Conservation (phyloP, 2,113 vertebrate species). For the Nycticebus coucang region DNA sequence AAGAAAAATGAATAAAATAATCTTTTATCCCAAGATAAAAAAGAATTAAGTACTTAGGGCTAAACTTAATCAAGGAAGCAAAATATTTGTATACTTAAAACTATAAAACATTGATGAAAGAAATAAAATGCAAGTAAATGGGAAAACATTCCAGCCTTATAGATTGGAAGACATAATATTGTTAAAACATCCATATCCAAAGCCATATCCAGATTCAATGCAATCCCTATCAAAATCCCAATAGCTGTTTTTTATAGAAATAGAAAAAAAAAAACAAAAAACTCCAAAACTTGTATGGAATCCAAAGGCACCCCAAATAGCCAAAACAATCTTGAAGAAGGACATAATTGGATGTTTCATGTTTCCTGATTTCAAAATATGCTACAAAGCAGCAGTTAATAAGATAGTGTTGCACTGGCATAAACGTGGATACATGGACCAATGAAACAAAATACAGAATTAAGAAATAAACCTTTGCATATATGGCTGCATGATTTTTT, state of each 20-base stretch:
- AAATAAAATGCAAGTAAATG: not conserved
- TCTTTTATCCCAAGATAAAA: not conserved
- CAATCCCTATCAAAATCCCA: not conserved
- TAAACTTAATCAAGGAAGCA: not conserved
- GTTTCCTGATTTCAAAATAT: not conserved
- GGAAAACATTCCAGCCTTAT: not conserved
- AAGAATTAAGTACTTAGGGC: not conserved
- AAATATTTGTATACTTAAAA: not conserved
- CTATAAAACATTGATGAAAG: not conserved
- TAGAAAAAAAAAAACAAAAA: not conserved
- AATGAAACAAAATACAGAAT: not conserved
- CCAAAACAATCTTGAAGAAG: not conserved
- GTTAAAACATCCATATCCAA: not conserved
- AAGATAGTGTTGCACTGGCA: not conserved
- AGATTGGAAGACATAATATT: not conserved
- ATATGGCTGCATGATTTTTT: not conserved
- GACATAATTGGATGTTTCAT: not conserved
- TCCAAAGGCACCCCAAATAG: not conserved
- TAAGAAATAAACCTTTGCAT: not conserved
- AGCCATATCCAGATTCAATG: not conserved
- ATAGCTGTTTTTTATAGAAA: not conserved
- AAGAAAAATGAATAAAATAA: not conserved
- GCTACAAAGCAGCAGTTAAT: not conserved
- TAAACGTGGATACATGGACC: not conserved
- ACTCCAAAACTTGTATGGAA: not conserved